These are phyloP conservation scores for Polyergus mexicanus DNA, from an alignment of 1,140 invertebrate genomes.

Conservation along the genomic window DNA sequence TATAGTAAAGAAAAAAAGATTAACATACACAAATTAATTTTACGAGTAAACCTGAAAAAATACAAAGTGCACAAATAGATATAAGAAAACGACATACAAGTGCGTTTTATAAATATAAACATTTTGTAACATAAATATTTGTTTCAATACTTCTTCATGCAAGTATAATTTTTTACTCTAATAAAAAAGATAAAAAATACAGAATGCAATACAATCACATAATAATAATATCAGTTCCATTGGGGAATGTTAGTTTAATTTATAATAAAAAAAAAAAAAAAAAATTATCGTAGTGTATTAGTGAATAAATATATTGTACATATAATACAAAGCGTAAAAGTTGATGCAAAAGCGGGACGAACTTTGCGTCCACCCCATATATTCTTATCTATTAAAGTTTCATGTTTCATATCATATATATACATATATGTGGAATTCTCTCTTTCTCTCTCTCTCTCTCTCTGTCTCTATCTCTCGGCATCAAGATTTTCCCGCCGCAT, in stretches of 20 bases:
- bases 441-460: too few species aligned
- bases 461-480: too few species aligned
- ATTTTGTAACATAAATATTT: not conserved
- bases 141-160: not conserved
- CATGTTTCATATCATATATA: too few species aligned
- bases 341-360: too few species aligned
- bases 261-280: not conserved
- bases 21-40: not conserved
- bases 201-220: not conserved
- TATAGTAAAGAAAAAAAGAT: not conserved
- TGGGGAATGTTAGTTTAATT: not conserved
- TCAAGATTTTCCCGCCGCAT: constrained; percentile 33
- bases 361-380: not conserved
- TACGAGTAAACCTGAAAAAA: not conserved
- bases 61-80: not conserved
- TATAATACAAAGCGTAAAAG: too few species aligned
- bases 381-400: too few species aligned
- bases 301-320: too few species aligned
- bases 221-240: not conserved
- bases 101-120: not conserved
- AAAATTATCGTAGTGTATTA: not conserved
- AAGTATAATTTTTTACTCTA: not conserved
- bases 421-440: too few species aligned
- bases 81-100: not conserved
- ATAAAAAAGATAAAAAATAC: not conserved